These are phyloP conservation scores for Magallana angulata DNA, from an alignment of 1,140 invertebrate genomes.

Conservation along the genomic window DNA sequence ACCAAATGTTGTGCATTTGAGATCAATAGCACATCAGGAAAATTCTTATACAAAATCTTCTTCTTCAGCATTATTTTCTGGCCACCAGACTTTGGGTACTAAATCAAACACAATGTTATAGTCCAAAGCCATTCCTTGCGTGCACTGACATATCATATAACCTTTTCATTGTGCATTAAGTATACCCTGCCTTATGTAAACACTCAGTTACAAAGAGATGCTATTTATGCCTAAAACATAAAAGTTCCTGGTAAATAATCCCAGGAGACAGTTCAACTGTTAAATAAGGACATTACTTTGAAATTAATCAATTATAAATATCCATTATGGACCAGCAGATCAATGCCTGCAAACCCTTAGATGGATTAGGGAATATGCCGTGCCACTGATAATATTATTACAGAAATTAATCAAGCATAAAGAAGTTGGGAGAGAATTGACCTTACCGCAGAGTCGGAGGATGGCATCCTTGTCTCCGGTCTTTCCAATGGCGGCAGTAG, in stretches of 20 bases:
- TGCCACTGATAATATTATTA: conserved; percentile 4
- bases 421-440: conserved; percentile 3
- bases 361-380: conserved; percentile 8
- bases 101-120: too few relatives aligned
- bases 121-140: neutral
- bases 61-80: neutral
- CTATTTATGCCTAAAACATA: neutral
- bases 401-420: conserved; percentile 24
- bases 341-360: conserved; percentile 11
- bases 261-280: conserved; percentile 17
- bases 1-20: conserved; percentile 33
- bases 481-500: conserved; percentile 7
- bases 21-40: conserved; percentile 26
- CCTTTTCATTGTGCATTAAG: too few relatives aligned
- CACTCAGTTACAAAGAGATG: too few relatives aligned
- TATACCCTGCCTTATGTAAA: too few relatives aligned
- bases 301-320: conserved; percentile 33
- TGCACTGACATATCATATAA: neutral
- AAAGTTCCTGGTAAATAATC: neutral
- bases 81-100: too few relatives aligned
- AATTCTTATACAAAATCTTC: neutral
- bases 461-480: conserved; percentile 48
- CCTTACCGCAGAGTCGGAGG: conserved; percentile 57
- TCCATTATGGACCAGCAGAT: conserved; percentile 11
- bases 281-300: conserved; percentile 29